phyloP scores from a whole-genome alignment of 2,113 vertebrate genomes.

The Ciconia boyciana region DNA sequence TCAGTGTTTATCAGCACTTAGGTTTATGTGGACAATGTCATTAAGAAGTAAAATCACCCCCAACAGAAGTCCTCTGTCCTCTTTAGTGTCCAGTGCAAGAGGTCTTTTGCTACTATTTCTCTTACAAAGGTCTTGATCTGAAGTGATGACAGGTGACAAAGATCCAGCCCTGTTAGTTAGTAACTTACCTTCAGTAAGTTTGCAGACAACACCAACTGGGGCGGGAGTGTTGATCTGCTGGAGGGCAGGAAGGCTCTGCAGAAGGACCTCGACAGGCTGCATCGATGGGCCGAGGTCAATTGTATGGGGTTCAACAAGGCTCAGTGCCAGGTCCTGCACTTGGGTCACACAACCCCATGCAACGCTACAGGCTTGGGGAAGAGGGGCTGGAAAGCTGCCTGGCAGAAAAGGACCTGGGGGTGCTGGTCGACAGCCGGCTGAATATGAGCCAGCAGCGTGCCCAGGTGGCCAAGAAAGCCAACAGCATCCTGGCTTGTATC shows the following conservation, averaged over 20 bases:
- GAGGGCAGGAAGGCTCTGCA: neutral
- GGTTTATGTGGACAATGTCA: neutral
- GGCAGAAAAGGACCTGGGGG: neutral
- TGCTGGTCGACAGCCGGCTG: too few species aligned
- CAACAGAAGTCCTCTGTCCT: neutral
- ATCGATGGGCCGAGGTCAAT: accelerated
- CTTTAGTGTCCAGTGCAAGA: neutral
- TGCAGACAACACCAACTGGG: neutral
- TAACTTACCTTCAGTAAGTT: neutral
- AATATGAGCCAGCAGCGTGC: neutral
- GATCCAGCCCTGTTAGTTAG: neutral
- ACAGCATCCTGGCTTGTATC: neutral
- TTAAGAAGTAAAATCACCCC: neutral
- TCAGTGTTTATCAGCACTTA: neutral
- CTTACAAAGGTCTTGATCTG: neutral
- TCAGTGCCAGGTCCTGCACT: neutral
- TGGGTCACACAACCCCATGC: neutral
- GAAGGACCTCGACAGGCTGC: neutral
- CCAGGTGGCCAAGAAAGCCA: neutral
- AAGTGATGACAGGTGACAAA: neutral
- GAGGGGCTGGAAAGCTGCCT: neutral
- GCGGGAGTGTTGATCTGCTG: accelerated
- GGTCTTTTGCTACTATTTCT: neutral
- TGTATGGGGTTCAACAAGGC: neutral
- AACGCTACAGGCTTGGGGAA: neutral